Evolutionary conservation across 2,888 invertebrate species (phyloP).

Genomic region (Biston betularia): DNA sequence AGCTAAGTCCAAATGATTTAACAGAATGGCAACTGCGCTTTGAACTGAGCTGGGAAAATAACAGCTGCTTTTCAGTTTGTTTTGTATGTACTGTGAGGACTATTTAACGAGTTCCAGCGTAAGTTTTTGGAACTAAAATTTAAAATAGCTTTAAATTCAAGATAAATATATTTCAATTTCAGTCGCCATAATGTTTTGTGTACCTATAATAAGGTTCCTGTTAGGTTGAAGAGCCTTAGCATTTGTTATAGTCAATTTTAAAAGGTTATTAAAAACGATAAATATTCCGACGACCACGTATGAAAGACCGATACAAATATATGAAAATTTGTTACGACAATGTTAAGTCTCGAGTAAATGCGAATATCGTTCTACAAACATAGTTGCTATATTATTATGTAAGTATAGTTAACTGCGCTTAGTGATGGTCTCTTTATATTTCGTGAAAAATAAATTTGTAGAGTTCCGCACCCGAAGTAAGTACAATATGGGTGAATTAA

Average conservation of each 20-base stretch:
- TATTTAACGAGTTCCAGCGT: slow-evolving; percentile 6
- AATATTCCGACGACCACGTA: slow-evolving; percentile 24
- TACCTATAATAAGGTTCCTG: too few species aligned
- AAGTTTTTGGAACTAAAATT: slow-evolving; percentile 3
- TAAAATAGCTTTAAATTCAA: background rate
- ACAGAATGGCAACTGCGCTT: slow-evolving; percentile 38
- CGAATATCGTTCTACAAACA: slow-evolving; percentile 1
- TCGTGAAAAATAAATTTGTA: too few species aligned
- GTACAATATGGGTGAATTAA: background rate
- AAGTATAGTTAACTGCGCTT: too few species aligned
- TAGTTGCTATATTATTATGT: background rate
- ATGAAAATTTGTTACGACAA: slow-evolving; percentile 24
- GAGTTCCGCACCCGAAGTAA: too few species aligned
- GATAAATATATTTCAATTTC: too few species aligned
- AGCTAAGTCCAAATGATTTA: slow-evolving; percentile 45
- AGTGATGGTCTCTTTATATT: too few species aligned
- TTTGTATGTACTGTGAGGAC: slow-evolving; percentile 8
- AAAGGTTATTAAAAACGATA: slow-evolving; percentile 22
- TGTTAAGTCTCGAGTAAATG: slow-evolving; percentile 17
- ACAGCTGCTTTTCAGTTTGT: slow-evolving; percentile 22
- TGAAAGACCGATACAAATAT: background rate
- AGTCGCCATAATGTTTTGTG: too few species aligned
- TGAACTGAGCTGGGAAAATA: slow-evolving; percentile 18
- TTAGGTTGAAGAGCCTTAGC: background rate
- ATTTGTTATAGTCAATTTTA: slow-evolving; percentile 1